Conservation (phyloP, 2,888 invertebrate genomes). For the Lasius fuliginosus region DNA sequence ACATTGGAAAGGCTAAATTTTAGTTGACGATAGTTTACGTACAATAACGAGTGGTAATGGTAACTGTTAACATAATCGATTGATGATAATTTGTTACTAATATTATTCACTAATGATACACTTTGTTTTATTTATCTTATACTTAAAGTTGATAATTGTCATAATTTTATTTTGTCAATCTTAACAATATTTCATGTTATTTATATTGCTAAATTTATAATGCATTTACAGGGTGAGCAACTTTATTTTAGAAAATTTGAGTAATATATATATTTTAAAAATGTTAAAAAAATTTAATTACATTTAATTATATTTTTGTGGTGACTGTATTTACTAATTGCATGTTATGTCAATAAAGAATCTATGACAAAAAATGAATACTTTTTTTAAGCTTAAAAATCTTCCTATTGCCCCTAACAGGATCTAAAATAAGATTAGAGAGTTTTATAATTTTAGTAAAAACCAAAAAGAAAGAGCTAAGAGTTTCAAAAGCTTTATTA, state of each 20-base stretch:
- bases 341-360: constrained; percentile 26
- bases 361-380: not conserved
- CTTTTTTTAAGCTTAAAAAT: not conserved
- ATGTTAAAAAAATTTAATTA: not conserved
- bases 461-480: not conserved
- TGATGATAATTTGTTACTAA: constrained; percentile 5
- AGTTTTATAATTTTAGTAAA: not conserved
- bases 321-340: constrained; percentile 12
- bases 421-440: not conserved
- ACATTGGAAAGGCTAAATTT: not conserved
- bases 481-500: constrained; percentile 21
- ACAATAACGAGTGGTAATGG: not conserved
- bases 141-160: not conserved
- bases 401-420: not conserved
- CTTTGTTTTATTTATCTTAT: not conserved
- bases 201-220: not conserved
- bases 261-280: not conserved
- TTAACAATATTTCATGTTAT: not conserved
- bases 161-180: constrained; percentile 14
- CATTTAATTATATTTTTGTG: not conserved
- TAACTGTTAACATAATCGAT: not conserved
- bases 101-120: not conserved
- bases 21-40: constrained; percentile 9
- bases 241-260: not conserved
- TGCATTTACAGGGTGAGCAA: not conserved